Evolutionary conservation across 2,113 vertebrate genomes (phyloP).

Genomic region (Genyomyrus donnyi): DNA sequence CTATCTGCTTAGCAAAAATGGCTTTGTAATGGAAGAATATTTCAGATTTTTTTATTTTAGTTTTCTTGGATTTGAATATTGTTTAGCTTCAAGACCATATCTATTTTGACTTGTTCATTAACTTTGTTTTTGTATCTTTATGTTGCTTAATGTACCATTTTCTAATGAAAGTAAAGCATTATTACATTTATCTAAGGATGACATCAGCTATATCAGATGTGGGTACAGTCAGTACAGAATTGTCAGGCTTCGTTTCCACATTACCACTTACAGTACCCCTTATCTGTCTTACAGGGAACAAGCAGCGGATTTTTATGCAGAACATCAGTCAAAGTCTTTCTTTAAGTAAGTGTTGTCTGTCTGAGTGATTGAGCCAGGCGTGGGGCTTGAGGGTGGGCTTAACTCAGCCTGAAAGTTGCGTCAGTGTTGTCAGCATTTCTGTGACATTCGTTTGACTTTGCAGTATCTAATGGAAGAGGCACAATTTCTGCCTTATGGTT

Average conservation of each 20-base stretch:
- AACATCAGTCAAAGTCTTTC: constrained; percentile 81
- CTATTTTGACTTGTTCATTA: background rate
- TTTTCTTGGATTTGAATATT: background rate
- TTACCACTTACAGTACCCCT: constrained; percentile 36
- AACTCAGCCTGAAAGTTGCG: background rate
- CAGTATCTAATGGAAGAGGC: constrained; percentile 15
- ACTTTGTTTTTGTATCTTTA: background rate
- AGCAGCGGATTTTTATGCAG: constrained; percentile 78
- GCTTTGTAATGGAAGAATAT: background rate
- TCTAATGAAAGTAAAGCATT: background rate
- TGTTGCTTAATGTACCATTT: background rate
- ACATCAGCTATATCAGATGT: background rate
- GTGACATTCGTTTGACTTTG: constrained; percentile 31
- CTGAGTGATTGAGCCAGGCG: constrained; percentile 48
- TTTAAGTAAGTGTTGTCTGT: constrained; percentile 73
- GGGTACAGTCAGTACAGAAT: background rate
- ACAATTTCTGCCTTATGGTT: background rate
- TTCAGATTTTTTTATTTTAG: background rate
- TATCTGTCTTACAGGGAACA: constrained; percentile 74
- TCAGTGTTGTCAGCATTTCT: constrained; percentile 19
- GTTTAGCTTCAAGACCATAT: background rate
- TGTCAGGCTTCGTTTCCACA: constrained; percentile 38
- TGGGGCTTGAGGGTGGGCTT: background rate
- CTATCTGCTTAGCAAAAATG: background rate
- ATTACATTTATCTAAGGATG: background rate